Evolutionary conservation across 2,888 invertebrate genomes (phyloP), one percentile per base, ranked within the genome.

Genomic region (Hydropsyche betteni): DNA sequence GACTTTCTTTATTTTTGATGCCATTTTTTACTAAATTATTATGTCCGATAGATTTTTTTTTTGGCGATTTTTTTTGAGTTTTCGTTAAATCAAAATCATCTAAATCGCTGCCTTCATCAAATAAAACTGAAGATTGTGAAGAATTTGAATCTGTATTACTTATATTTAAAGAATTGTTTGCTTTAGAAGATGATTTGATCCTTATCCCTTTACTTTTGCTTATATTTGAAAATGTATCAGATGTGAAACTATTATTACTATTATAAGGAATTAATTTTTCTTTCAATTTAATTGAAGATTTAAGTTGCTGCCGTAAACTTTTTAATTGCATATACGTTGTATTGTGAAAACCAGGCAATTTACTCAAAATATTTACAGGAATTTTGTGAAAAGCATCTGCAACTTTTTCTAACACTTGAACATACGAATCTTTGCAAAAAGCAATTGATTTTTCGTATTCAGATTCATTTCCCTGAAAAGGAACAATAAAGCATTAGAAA

Each of bases 401-500:
- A 80, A 90, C 89, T 83, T 90, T 91, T 80, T 92, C 91, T 81
- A 91, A 83, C 53, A 92, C 82, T 80, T 91, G 87, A 78, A 89
- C 85, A 79, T 92, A 90, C 78, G 89, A 85, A 72, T 84, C 84
- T 82, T 88, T 89, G 74, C 85, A 86, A 76, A 76, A 78, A 24
- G 68, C 74, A 14, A 79, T 10, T 12, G 78, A 74, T 33, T 75
- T 64, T 61, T 79, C 79, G 53, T 75, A 14, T 33, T 75, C 75
- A 10, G n/a, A 24, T 24, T 74, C 24, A 16, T 68, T 61, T 36
- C 73, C 71, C 79, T 78, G 64, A 68, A 75, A 79, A 53, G 7
- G 69, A 38, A 75, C 50, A 4, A 68, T 44, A 12, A 52, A 33
- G 6, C 12, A 33, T 6, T n/a, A 71, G 10, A 7, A 53, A 33